Conservation (phyloP, 2,797 vertebrate species). For the Enteromius afrohamiltoni region DNA sequence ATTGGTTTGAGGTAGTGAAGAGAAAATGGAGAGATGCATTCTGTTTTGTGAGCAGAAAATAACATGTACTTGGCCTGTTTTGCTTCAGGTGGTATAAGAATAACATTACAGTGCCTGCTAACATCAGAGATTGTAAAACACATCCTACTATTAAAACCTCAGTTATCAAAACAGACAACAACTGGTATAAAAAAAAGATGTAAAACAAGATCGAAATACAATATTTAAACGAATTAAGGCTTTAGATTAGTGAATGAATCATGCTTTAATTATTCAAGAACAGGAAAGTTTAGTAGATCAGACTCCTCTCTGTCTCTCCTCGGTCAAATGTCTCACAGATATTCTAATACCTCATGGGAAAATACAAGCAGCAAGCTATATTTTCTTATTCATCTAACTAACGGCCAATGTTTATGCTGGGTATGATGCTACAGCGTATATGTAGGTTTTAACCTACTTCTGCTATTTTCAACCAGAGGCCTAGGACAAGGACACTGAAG, state of each 20-base stretch:
- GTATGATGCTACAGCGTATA: background rate
- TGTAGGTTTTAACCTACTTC: slow-evolving; percentile 15
- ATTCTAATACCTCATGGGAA: background rate
- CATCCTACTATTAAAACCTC: background rate
- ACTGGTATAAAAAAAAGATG: background rate
- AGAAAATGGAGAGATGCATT: background rate
- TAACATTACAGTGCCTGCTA: slow-evolving; percentile 17
- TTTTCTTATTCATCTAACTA: background rate
- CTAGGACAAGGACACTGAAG: background rate
- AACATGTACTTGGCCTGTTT: slow-evolving; percentile 20
- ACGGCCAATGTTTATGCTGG: background rate
- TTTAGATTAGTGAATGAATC: background rate
- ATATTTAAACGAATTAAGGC: background rate
- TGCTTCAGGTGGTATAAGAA: background rate
- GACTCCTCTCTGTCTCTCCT: background rate
- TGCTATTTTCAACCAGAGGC: background rate
- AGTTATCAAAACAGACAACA: background rate
- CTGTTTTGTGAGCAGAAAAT: slow-evolving; percentile 27
- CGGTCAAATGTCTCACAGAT: background rate
- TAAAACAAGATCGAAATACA: background rate
- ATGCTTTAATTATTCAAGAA: background rate
- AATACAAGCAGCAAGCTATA: background rate
- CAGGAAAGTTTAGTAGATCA: background rate
- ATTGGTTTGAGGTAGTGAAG: background rate
- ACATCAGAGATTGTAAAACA: background rate